These are phyloP conservation scores for Ennomos quercinarius DNA, from an alignment of 2,888 invertebrate genomes.

Conservation along the genomic window DNA sequence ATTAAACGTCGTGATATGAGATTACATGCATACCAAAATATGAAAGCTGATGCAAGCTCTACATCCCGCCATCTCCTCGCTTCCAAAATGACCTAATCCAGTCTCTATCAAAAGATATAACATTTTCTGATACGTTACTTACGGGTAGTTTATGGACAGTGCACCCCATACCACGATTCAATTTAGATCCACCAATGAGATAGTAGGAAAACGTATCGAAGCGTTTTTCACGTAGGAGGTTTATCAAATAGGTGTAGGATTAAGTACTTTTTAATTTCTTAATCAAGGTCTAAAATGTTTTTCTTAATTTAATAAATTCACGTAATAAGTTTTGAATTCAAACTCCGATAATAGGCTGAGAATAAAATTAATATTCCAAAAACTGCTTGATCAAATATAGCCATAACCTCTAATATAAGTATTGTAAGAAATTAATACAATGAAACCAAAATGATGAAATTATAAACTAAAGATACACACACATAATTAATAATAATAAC, in stretches of 20 bases:
- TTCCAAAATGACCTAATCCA: slow-evolving; percentile 24
- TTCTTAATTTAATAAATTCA: no score
- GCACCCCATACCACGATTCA: slow-evolving; percentile 72
- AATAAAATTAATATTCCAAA: no score
- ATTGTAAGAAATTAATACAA: no score
- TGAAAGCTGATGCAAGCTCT: slow-evolving; percentile 8
- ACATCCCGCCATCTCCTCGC: slow-evolving; percentile 3
- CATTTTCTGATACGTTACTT: slow-evolving; percentile 26
- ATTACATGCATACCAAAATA: slow-evolving; percentile 12
- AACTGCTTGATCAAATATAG: no score
- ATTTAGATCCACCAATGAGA: slow-evolving; percentile 78
- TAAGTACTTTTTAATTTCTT: neutral
- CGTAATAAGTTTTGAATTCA: no score
- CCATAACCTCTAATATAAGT: no score
- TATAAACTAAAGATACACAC: no score
- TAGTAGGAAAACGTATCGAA: slow-evolving; percentile 57
- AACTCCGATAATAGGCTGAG: no score
- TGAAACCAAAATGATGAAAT: no score
- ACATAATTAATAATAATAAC: no score
- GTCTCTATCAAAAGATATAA: slow-evolving; percentile 15
- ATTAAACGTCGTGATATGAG: neutral
- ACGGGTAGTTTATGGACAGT: slow-evolving; percentile 70
- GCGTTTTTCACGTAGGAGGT: slow-evolving; percentile 38
- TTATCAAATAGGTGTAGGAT: slow-evolving; percentile 29
- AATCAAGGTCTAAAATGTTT: no score